phyloP scores from a whole-genome alignment of 2,797 vertebrate species.

The Chlorospingus semifuscus region DNA sequence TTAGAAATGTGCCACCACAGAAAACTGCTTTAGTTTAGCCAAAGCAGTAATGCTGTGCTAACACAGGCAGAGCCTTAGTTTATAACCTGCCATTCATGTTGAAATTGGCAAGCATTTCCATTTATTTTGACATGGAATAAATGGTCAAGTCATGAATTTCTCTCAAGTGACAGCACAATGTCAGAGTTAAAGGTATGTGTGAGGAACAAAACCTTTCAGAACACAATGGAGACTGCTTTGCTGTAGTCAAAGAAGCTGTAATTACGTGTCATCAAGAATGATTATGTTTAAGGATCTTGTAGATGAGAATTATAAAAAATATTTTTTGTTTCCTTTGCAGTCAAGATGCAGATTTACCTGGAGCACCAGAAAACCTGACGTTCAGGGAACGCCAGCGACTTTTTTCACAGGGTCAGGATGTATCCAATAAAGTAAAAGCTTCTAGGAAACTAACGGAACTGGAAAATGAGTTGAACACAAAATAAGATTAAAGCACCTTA shows the following conservation, averaged over 20 bases:
- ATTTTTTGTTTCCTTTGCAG: constrained; percentile 63
- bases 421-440: constrained; percentile 97
- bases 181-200: background rate
- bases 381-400: constrained; percentile 98
- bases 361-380: constrained; percentile 91
- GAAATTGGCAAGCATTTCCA: background rate
- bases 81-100: background rate
- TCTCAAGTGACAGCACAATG: background rate
- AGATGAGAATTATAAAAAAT: background rate
- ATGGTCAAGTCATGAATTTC: background rate
- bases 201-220: background rate
- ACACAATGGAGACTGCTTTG: background rate
- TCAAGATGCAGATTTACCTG: constrained; percentile 87
- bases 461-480: constrained; percentile 98
- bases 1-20: background rate
- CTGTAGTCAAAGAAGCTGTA: background rate
- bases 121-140: background rate
- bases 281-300: background rate
- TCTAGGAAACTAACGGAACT: constrained; percentile 96
- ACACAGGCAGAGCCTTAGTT: background rate
- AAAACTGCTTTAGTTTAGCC: background rate
- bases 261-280: background rate
- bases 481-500: constrained; percentile 77
- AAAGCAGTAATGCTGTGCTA: background rate
- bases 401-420: constrained; percentile 97